Evolutionary conservation across 2,113 vertebrate genomes (phyloP), one percentile per base, ranked within the genome.

Genomic region (Dicaeum eximium): DNA sequence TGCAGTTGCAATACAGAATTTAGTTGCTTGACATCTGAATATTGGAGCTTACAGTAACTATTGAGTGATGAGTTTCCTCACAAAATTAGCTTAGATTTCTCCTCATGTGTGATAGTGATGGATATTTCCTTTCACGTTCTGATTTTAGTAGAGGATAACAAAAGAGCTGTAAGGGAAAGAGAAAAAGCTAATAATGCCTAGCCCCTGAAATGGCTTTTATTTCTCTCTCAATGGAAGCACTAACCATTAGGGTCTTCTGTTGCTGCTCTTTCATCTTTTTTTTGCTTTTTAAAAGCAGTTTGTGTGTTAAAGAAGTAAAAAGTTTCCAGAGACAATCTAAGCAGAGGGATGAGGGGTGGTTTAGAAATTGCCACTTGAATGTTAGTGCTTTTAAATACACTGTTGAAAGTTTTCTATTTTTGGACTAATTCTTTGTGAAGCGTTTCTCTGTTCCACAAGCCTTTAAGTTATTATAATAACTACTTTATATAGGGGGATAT

Each of bases 341-440:
- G 8, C 1, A 4, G 6, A 1, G 2, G 3, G 4, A 4, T 1
- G 6, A 25, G 17, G 58, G 11, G 24, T 61, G 4, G 6, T n/a
- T 14, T 53, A 54, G 61, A 72, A 82, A 86, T 53, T 80, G 66
- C 22, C 31, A 47, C 30, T 94, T 73, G 56, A 83, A 35, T 53
- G 60, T 44, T 72, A 82, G 27, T 90, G 56, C 78, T 96, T 96
- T 9, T 20, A 31, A 25, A 91, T 90, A 65, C 19, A 23, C 22
- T 17, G 24, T 15, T 75, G 69, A 66, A 60, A 75, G 10, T 54
- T 86, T 57, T 58, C 75, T 78, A 2, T 9, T 86, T 86, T 73
- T 40, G 14, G 24, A 30, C 15, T 50, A 11, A 27, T 57, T 31
- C 22, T 78, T 80, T 70, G 21, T 51, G 62, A 80, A 92, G 35